Percentiles rank a stretch among this genome's conserved stretches.
Evolutionary conservation across 2,113 vertebrate species (phyloP).

Genomic region (Anarrhichthys ocellatus): DNA sequence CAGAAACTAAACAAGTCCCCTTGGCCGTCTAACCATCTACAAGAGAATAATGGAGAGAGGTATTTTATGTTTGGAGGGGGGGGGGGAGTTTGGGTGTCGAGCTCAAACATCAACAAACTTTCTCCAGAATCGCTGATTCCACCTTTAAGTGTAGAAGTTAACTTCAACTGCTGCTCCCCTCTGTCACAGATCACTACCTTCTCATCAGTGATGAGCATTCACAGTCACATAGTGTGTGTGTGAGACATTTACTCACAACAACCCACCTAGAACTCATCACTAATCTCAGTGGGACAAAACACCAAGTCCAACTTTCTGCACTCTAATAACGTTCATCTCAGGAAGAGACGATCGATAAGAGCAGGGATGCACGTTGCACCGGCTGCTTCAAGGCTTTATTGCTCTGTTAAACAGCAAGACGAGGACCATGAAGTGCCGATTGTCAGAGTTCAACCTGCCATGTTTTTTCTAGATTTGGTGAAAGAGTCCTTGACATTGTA

Average conservation of each 20-base stretch:
- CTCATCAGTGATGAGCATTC: slow-evolving; percentile 35
- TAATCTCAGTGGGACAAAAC: slow-evolving; percentile 13
- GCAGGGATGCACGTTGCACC: background rate
- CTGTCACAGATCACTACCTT: slow-evolving; percentile 42
- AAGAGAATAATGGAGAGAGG: too few relatives aligned
- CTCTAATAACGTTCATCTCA: background rate
- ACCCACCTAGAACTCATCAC: slow-evolving; percentile 5
- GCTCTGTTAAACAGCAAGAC: background rate
- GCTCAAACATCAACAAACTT: background rate
- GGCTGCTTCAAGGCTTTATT: background rate
- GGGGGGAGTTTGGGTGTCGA: background rate
- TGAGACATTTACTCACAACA: background rate
- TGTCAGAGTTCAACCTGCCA: too few relatives aligned
- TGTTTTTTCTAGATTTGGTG: background rate
- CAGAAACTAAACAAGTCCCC: background rate
- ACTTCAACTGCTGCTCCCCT: slow-evolving; percentile 6
- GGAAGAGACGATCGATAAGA: background rate
- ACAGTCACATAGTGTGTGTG: background rate
- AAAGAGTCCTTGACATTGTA: slow-evolving; percentile 2
- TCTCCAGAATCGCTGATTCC: background rate
- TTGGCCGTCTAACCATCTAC: too few relatives aligned
- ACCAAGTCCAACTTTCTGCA: background rate
- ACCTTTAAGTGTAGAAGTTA: slow-evolving; percentile 12
- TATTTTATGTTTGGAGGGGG: too few relatives aligned
- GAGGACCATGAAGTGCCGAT: background rate